Conservation (phyloP, 2,797 vertebrate species). For the Ciconia nigra region DNA sequence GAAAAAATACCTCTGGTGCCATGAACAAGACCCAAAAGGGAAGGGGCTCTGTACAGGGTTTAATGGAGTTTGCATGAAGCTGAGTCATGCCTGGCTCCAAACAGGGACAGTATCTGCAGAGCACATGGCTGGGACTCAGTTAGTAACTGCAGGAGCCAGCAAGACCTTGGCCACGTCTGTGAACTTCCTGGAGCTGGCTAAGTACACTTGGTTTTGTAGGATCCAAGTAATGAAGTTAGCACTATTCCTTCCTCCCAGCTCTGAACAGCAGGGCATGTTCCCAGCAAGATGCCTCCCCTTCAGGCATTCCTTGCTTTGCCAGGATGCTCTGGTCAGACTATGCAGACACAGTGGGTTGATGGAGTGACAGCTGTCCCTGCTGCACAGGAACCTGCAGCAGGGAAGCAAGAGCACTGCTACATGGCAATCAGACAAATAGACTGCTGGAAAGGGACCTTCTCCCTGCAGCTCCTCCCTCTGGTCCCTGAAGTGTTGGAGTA, state of each 20-base stretch:
- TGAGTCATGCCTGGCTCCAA: slow-evolving; percentile 11
- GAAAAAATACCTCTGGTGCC: not conserved
- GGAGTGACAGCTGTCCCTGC: not conserved
- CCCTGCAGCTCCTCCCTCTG: not conserved
- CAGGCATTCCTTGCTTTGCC: not conserved
- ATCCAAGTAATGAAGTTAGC: not conserved
- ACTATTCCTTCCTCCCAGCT: not conserved
- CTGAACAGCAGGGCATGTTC: not conserved
- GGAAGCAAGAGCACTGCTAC: not conserved
- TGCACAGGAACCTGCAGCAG: not conserved
- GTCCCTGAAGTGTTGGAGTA: not conserved
- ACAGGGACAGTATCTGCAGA: not conserved
- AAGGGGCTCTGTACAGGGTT: not conserved
- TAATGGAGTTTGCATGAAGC: not conserved
- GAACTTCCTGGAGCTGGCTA: slow-evolving; percentile 10
- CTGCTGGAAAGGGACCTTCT: not conserved
- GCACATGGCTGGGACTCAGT: not conserved
- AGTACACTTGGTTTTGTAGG: not conserved
- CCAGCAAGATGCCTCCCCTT: not conserved
- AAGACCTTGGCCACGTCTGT: not conserved
- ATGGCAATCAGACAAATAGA: not conserved
- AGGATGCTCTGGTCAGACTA: not conserved
- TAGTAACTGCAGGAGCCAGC: not conserved
- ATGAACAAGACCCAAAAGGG: not conserved
- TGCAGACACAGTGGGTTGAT: not conserved